A percentile compares a stretch with the other conserved stretches of the same genome.
Conservation (phyloP, 2,888 invertebrate species). For the Gordius sp. region DNA sequence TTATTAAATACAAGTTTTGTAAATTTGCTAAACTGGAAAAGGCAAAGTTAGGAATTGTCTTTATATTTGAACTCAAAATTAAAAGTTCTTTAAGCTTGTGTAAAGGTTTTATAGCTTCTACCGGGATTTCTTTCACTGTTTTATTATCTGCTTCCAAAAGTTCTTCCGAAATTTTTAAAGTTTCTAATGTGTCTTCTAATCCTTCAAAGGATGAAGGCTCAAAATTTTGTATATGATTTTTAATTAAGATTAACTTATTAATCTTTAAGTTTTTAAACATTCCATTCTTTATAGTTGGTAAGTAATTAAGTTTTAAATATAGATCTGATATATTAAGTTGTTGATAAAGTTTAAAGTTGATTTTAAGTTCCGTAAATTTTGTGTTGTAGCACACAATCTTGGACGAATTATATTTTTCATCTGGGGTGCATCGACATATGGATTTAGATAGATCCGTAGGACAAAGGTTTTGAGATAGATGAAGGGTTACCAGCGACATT, state of each 20-base stretch:
- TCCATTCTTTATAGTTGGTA: neutral
- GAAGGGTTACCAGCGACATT: too few relatives aligned
- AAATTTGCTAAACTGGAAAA: neutral
- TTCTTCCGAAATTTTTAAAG: constrained; percentile 1
- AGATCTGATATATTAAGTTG: neutral
- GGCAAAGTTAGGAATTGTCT: neutral
- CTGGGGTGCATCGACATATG: neutral
- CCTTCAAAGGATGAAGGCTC: neutral
- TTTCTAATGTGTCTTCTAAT: neutral
- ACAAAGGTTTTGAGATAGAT: too few relatives aligned
- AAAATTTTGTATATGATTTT: constrained; percentile 12
- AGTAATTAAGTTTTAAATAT: constrained; percentile 8
- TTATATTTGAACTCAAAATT: neutral
- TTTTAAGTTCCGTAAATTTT: neutral
- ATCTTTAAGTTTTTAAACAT: neutral
- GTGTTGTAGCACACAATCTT: neutral
- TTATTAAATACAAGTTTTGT: neutral
- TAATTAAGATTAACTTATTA: neutral
- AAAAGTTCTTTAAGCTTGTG: neutral
- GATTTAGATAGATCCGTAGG: too few relatives aligned
- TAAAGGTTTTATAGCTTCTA: neutral
- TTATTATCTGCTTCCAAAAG: constrained; percentile 1
- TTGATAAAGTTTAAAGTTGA: neutral
- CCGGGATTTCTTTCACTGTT: neutral
- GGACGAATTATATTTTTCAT: neutral